phyloP scores from a whole-genome alignment of 1,140 invertebrate genomes.

The Pachyrhynchus sulphureomaculatus region DNA sequence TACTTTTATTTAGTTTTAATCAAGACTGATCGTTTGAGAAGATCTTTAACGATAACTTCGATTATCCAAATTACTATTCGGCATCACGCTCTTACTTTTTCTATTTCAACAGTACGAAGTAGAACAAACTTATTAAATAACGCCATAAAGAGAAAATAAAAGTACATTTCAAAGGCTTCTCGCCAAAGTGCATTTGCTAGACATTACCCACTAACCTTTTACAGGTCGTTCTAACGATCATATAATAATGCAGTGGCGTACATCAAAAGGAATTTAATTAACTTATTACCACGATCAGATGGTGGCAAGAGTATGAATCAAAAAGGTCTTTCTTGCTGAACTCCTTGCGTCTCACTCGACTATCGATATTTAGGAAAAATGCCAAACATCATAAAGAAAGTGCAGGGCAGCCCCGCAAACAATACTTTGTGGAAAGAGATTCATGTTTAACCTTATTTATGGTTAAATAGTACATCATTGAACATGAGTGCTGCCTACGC shows the following conservation, averaged over 20 bases:
- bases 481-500: too few species aligned
- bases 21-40: too few species aligned
- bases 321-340: too few species aligned
- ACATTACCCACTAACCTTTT: constrained; percentile 33
- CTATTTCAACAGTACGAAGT: constrained; percentile 4
- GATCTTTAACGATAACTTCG: not conserved
- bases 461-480: too few species aligned
- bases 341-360: too few species aligned
- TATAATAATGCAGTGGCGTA: constrained; percentile 18
- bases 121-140: constrained; percentile 18
- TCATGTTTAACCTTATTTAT: too few species aligned
- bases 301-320: not conserved
- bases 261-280: not conserved
- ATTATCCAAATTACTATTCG: constrained; percentile 13
- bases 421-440: too few species aligned
- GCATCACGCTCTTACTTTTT: constrained; percentile 19
- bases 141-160: constrained; percentile 30
- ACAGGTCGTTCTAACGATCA: constrained; percentile 8
- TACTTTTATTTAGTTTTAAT: too few species aligned
- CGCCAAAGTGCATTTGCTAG: constrained; percentile 28
- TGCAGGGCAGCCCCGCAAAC: too few species aligned
- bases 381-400: too few species aligned
- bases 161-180: constrained; percentile 29
- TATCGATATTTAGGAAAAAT: too few species aligned
- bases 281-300: not conserved